Conservation (phyloP, 2,888 invertebrate species). For the Tachina lurida region DNA sequence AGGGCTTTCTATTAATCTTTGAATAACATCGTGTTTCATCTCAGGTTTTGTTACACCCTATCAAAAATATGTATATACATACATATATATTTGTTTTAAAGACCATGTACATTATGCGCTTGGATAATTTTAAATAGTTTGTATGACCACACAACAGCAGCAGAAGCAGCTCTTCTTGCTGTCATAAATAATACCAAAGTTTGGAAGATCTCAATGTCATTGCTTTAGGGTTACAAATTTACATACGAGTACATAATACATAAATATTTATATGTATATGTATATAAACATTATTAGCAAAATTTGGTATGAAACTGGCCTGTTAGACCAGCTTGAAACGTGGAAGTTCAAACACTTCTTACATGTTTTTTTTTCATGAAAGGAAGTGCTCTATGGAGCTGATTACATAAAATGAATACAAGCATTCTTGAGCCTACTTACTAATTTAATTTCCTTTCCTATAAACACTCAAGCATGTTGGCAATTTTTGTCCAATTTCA, state of each 20-base stretch:
- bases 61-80: conserved; percentile 1
- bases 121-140: conserved; percentile 38
- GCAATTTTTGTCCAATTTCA: neutral
- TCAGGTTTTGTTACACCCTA: conserved; percentile 17
- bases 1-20: no score
- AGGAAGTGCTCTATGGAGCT: no score
- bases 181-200: conserved; percentile 32
- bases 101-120: conserved; percentile 31
- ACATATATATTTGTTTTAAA: conserved; percentile 4
- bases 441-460: neutral
- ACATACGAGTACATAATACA: no score
- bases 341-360: no score
- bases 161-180: conserved; percentile 1
- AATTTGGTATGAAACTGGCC: no score
- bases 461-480: neutral
- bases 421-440: neutral
- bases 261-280: no score
- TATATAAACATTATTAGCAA: neutral
- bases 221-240: conserved; percentile 21
- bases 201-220: conserved; percentile 55
- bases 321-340: no score
- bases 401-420: neutral
- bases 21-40: no score
- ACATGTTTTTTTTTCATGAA: no score
- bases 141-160: conserved; percentile 46